Conservation (phyloP, 92 coral and sea anemone species). For the Epizoanthus rinbou region DNA sequence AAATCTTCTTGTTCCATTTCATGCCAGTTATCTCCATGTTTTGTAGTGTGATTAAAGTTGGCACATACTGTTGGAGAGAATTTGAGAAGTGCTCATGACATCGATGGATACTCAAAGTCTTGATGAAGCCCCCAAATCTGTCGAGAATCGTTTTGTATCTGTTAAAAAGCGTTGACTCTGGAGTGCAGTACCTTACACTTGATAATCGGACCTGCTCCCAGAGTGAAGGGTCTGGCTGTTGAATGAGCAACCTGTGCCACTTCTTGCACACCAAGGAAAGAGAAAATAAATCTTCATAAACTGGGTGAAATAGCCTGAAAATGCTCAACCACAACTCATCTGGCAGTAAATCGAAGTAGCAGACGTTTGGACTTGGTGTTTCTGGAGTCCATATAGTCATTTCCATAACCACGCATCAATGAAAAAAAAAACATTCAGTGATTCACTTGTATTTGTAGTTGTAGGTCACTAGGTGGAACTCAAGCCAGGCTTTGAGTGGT, state of each 20-base stretch:
- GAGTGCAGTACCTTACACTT: slow-evolving; percentile 66
- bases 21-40: slow-evolving; percentile 69
- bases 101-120: slow-evolving; percentile 64
- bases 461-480: too few relatives aligned
- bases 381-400: background rate
- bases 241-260: slow-evolving; percentile 64
- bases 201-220: slow-evolving; percentile 72
- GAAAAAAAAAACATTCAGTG: background rate
- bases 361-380: background rate
- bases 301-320: slow-evolving; percentile 72
- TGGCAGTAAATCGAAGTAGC: slow-evolving; percentile 50
- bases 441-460: too few relatives aligned
- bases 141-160: slow-evolving; percentile 59
- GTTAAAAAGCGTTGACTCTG: slow-evolving; percentile 56
- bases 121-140: slow-evolving; percentile 56
- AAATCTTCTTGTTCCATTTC: slow-evolving; percentile 66
- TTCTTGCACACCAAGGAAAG: slow-evolving; percentile 71
- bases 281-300: slow-evolving; percentile 69
- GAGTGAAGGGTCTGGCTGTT: slow-evolving; percentile 72
- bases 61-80: slow-evolving; percentile 42
- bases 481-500: background rate
- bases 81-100: slow-evolving; percentile 72
- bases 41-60: slow-evolving; percentile 54
- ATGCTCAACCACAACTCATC: slow-evolving; percentile 80
- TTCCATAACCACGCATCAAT: slow-evolving; percentile 1